These are phyloP conservation scores for Quiscalus mexicanus DNA, from an alignment of 2,113 vertebrate genomes.

Conservation along the genomic window DNA sequence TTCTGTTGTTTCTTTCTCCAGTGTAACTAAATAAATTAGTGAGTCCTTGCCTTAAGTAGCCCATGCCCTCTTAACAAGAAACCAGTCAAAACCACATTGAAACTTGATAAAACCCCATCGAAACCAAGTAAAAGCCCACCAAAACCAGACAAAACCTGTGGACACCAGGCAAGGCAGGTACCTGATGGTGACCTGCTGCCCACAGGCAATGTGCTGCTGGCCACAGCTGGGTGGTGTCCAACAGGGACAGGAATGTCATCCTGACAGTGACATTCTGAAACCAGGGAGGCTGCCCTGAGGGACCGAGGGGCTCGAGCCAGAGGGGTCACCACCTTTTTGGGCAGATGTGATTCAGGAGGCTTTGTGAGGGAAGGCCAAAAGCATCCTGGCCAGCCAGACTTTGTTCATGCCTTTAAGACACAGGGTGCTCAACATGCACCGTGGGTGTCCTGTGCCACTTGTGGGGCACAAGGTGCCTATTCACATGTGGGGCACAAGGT, in stretches of 20 bases:
- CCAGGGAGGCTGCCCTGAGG: neutral
- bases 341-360: accelerated
- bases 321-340: too few relatives aligned
- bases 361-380: neutral
- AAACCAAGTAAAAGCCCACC: neutral
- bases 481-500: neutral
- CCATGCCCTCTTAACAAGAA: neutral
- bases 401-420: accelerated
- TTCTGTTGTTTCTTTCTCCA: neutral
- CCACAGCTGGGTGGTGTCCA: accelerated
- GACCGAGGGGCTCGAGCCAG: accelerated
- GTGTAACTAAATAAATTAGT: neutral
- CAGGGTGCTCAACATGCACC: accelerated
- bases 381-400: neutral
- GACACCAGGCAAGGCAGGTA: neutral
- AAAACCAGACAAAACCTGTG: neutral
- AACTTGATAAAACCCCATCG: neutral
- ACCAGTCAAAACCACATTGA: neutral
- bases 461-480: neutral
- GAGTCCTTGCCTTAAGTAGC: neutral
- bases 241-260: too few relatives aligned
- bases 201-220: accelerated
- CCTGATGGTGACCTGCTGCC: neutral
- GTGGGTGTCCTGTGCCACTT: accelerated
- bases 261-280: neutral